Base-by-base conservation (phyloP, 2,888 invertebrate species). In the Erynnis tages region DNA sequence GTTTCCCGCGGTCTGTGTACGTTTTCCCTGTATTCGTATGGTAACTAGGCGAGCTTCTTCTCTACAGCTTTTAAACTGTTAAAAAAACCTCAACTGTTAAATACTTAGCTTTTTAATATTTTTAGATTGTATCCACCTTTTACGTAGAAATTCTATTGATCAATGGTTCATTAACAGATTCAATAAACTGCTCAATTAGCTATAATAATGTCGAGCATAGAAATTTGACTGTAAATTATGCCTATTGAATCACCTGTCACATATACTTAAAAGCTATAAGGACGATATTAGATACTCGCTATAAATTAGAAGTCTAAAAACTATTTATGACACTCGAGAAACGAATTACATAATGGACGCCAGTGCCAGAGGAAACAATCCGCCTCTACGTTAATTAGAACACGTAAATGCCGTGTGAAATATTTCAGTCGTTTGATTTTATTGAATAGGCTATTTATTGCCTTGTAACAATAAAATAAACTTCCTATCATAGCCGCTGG, bases 1-100 rank as follows among this genome's bases (percentile, higher is more conserved):
- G 71, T 79, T 79, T 67, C 62, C 57, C 63, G 64, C 59, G 41
- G 10, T 37, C 19, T 37, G 13, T 41, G 35, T 60, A 63, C 62
- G 68, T 65, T 52, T 59, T 43, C 53, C 54, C 53, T 58, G 52
- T 54, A 63, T 68, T 61, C 60, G 58, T 57, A 59, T 54, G 60
- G 58, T 63, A 68, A 65, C 69, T 65, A 68, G 63, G 60, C 57
- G 61, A 57, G 57, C 53, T n/a, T n/a, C n/a, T n/a, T n/a, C n/a
- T n/a, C n/a, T n/a, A n/a, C n/a, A 71, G 67, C 54, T 66, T 71
- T 75, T 63, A 69, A n/a, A n/a, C n/a, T n/a, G n/a, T n/a, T n/a
- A n/a, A n/a, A n/a, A n/a, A n/a, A n/a, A n/a, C n/a, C n/a, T n/a
- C n/a, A n/a, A n/a, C n/a, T n/a, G n/a, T n/a, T n/a, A n/a, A n/a